phyloP scores from a whole-genome alignment of 2,113 vertebrate genomes.

The Kobus ellipsiprymnus region DNA sequence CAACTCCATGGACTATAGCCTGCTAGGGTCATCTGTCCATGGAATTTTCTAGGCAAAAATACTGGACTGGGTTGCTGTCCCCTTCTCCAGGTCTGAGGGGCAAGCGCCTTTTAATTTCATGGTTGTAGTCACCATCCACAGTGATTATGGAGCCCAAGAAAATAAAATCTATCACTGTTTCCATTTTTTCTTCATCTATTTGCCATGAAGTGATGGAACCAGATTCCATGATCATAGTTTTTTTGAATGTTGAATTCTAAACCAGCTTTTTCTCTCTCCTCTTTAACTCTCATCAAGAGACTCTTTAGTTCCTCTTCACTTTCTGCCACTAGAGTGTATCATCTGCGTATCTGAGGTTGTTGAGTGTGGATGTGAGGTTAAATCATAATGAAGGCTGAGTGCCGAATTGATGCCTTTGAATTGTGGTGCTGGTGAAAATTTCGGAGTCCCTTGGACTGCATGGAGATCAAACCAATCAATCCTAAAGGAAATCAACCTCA shows the following conservation, averaged over 20 bases:
- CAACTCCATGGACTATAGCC: neutral
- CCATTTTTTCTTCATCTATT: neutral
- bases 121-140: neutral
- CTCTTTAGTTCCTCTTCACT: neutral
- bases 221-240: neutral
- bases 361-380: neutral
- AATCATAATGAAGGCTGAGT: neutral
- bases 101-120: neutral
- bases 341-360: neutral
- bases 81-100: neutral
- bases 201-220: neutral
- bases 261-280: neutral
- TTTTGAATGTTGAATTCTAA: neutral
- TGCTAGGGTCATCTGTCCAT: neutral
- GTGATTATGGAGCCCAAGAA: neutral
- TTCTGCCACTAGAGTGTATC: neutral
- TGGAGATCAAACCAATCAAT: neutral
- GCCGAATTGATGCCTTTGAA: neutral
- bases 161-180: neutral
- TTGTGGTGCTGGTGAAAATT: neutral
- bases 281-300: neutral
- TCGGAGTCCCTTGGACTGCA: neutral
- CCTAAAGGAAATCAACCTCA: neutral
- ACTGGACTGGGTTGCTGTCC: neutral
- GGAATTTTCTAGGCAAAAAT: neutral